Base-by-base conservation (phyloP, 2,797 vertebrate species). In the Epinephelus coioides region DNA sequence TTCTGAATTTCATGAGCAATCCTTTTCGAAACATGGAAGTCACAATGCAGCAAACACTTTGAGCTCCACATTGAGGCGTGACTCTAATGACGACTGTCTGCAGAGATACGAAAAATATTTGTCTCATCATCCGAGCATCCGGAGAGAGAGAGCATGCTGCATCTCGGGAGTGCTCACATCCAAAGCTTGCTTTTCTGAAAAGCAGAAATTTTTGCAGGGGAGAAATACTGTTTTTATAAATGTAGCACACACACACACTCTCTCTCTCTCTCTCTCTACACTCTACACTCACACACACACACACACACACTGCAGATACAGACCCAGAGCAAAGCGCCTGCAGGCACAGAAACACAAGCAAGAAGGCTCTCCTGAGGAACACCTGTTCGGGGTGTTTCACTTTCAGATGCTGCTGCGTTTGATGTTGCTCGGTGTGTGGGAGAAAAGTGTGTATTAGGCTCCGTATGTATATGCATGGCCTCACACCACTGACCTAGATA, bases 311-410 rank as follows among this genome's bases (percentile, higher is more conserved):
- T 27, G 71, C 27, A 57, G 5, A 69, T 14, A 50, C 84, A 77
- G 44, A 73, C 43, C 21, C 46, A 15, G 10, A 75, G 72, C 69
- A 65, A 40, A 46, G 59, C 2, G 82, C 85, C 86, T 56, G 78
- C 78, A 75, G 90, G 89, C 86, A 69, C 63, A 86, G 78, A 81
- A 85, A 86, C 79, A 84, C 70, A 79, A 84, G 79, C 83, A 63
- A 30, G 18, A 70, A 76, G 61, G 64, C 44, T 89, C 82, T 86
- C 86, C 51, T 25, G 81, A 87, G 83, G 72, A 92, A 89, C 89
- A 93, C 90, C 88, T 93, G 91, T 87, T 88, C 82, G 43, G 73
- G 77, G 60, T 15, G 69, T 73, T 76, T 81, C 75, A 59, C 69
- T 82, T 71, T 82, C 75, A 79, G 73, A 82, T 84, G 74, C 71